These are phyloP conservation scores for Sceloporus tristichus DNA, from an alignment of 2,113 vertebrate species.

Conservation along the genomic window DNA sequence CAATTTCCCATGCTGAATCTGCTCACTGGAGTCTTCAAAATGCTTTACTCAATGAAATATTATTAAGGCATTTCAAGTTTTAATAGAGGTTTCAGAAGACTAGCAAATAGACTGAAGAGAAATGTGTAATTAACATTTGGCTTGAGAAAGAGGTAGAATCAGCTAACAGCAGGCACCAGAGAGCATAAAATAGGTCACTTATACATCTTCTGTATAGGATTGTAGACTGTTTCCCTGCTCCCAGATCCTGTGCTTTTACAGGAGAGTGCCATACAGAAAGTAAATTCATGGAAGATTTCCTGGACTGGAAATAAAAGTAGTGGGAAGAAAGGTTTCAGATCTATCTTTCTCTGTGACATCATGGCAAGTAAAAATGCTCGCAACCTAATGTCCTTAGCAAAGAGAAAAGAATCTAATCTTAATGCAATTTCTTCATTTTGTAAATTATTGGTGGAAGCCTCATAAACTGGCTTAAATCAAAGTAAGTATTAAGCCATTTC, in stretches of 20 bases:
- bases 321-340: neutral
- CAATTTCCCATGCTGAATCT: neutral
- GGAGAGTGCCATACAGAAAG: neutral
- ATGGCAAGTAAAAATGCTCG: neutral
- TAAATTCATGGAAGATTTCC: neutral
- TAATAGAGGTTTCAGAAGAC: neutral
- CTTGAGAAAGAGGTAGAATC: conserved; percentile 32
- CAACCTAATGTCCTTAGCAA: conserved; percentile 46
- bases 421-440: neutral
- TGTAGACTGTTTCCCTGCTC: neutral
- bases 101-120: conserved; percentile 17
- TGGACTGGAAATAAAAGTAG: neutral
- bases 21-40: neutral
- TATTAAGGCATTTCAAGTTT: neutral
- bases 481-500: conserved; percentile 20
- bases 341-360: neutral
- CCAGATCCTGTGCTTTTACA: neutral
- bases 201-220: neutral
- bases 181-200: neutral
- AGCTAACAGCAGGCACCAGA: conserved; percentile 16
- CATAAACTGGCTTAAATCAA: conserved; percentile 10
- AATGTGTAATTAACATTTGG: conserved; percentile 25
- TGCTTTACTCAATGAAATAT: conserved; percentile 29
- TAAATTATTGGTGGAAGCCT: conserved; percentile 49
- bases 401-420: conserved; percentile 37